Conservation (phyloP, 2,113 vertebrate species). For the Sakesphorus luctuosus region DNA sequence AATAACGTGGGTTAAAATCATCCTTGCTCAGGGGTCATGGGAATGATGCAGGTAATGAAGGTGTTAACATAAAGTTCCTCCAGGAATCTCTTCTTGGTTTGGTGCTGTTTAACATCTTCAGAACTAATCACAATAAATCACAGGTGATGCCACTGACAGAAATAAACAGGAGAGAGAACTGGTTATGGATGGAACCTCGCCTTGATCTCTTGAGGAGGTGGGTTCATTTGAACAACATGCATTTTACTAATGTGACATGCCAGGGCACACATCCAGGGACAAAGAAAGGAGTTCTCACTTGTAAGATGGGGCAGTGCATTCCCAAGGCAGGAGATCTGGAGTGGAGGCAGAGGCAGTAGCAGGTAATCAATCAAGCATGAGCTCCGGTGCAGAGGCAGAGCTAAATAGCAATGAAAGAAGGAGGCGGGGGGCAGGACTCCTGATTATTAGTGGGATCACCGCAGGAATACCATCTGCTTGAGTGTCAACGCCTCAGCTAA, state of each 20-base stretch:
- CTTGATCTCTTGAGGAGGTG: not conserved
- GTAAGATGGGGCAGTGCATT: not conserved
- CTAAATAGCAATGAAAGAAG: not conserved
- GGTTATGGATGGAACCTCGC: not conserved
- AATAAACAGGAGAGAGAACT: not conserved
- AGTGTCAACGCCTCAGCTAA: not conserved
- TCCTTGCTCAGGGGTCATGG: not conserved
- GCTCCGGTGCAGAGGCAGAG: not conserved
- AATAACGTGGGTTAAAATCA: not conserved
- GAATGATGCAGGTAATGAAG: not conserved
- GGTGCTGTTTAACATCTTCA: not conserved
- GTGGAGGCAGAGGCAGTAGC: conserved; percentile 13
- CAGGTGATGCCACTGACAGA: not conserved
- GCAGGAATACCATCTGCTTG: conserved; percentile 45
- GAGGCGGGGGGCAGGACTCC: conserved; percentile 31
- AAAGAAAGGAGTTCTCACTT: not conserved
- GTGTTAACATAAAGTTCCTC: not conserved
- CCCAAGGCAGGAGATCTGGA: not conserved
- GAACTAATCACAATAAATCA: not conserved
- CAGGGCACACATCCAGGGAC: conserved; percentile 22
- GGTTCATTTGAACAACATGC: not conserved
- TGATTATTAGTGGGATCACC: conserved; percentile 11
- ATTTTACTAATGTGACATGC: not conserved
- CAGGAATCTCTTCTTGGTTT: not conserved
- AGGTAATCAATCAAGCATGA: conserved; percentile 25